Evolutionary conservation across 1,140 invertebrate genomes (phyloP).

Genomic region (Platyscapa corneri): DNA sequence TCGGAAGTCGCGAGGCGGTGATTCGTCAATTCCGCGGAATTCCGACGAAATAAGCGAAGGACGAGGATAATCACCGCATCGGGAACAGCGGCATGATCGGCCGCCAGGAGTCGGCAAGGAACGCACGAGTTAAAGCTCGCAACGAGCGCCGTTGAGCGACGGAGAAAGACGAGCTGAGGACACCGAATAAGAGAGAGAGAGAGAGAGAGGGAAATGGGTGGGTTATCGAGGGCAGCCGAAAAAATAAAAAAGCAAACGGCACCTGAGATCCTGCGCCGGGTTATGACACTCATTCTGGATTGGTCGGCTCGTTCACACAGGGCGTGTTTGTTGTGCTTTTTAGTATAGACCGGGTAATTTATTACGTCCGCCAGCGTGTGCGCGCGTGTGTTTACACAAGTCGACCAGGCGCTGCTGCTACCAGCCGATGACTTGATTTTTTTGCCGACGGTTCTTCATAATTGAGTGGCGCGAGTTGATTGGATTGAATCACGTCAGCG

Average conservation of each 20-base stretch:
- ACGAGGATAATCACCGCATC: too few relatives aligned
- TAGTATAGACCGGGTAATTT: slow-evolving; percentile 14
- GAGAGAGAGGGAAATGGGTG: slow-evolving; percentile 20
- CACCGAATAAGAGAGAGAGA: not conserved
- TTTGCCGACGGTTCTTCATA: not conserved
- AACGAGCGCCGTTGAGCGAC: too few relatives aligned
- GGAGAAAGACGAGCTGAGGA: not conserved
- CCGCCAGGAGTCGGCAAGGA: too few relatives aligned
- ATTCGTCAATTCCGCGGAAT: too few relatives aligned
- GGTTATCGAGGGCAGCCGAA: slow-evolving; percentile 20
- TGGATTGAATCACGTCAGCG: not conserved
- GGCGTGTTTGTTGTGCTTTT: slow-evolving; percentile 37
- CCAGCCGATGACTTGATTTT: not conserved
- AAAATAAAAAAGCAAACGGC: slow-evolving; percentile 11
- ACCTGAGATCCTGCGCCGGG: slow-evolving; percentile 18
- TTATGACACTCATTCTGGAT: slow-evolving; percentile 22
- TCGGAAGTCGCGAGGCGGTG: too few relatives aligned
- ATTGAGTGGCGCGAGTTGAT: not conserved
- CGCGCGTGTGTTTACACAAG: not conserved
- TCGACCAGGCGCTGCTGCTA: too few relatives aligned
- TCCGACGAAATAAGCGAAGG: too few relatives aligned
- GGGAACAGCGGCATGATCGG: too few relatives aligned
- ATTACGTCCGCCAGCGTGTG: not conserved
- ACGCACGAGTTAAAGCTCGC: too few relatives aligned
- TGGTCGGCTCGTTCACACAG: slow-evolving; percentile 40